Conservation (phyloP, 2,888 invertebrate genomes). For the Clitarchus hookeri region DNA sequence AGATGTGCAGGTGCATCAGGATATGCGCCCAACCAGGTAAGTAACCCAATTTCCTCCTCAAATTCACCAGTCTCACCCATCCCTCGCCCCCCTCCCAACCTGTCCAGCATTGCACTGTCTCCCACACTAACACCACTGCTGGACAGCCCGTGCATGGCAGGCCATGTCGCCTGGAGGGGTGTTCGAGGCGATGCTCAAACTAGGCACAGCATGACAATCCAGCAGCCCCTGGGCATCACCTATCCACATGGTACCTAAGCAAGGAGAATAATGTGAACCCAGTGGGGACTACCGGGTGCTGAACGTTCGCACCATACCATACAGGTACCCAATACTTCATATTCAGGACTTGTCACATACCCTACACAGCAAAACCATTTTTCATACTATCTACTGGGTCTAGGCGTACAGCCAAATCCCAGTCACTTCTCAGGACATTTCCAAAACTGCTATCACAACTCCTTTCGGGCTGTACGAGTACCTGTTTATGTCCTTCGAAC, state of each 20-base stretch:
- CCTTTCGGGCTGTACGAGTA: neutral
- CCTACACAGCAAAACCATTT: neutral
- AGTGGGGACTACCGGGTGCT: conserved; percentile 26
- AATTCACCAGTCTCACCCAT: too few species aligned
- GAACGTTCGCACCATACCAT: neutral
- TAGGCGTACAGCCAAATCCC: neutral
- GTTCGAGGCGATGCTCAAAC: neutral
- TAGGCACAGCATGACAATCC: neutral
- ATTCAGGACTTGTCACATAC: neutral
- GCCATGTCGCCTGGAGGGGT: too few species aligned
- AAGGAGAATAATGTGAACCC: neutral
- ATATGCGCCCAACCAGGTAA: too few species aligned
- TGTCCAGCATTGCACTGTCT: neutral
- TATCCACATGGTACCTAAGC: neutral
- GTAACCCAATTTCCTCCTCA: too few species aligned
- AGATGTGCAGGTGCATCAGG: neutral
- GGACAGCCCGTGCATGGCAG: neutral
- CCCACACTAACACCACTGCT: neutral
- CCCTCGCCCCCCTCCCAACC: neutral
- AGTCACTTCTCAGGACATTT: neutral
- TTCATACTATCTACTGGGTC: neutral
- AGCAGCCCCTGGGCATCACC: neutral
- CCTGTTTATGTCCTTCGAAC: neutral
- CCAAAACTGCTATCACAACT: neutral
- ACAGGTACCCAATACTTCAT: conserved; percentile 23